Evolutionary conservation across 1,140 invertebrate genomes (phyloP).

Genomic region (Leptonema lineaticorne): DNA sequence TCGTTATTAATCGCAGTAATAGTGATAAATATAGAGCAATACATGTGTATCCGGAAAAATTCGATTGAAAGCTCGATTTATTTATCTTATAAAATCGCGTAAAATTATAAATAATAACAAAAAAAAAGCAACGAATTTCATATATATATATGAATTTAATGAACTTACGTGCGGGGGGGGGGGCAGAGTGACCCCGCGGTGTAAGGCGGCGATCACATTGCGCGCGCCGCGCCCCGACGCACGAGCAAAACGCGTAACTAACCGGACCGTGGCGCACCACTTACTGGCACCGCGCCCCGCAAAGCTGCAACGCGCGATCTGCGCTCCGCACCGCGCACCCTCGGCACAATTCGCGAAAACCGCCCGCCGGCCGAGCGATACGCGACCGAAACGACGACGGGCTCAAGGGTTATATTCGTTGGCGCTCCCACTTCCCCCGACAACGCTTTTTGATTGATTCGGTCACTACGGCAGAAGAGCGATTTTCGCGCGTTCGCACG

Average conservation of each 20-base stretch:
- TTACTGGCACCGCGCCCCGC: constrained; percentile 12
- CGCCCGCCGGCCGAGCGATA: not conserved
- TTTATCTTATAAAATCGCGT: too few species aligned
- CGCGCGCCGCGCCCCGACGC: not conserved
- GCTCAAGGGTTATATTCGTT: not conserved
- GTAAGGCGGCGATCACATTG: not conserved
- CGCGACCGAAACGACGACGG: not conserved
- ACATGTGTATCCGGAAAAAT: too few species aligned
- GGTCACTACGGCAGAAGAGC: not conserved
- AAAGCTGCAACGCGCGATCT: not conserved
- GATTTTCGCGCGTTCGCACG: not conserved
- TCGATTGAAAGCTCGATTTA: too few species aligned
- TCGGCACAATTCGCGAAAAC: not conserved
- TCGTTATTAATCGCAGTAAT: too few species aligned
- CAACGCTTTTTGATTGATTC: not conserved
- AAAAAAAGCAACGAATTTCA: too few species aligned
- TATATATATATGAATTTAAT: too few species aligned
- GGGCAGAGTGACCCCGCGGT: not conserved
- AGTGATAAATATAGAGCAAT: too few species aligned
- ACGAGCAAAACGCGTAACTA: not conserved
- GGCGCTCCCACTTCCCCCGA: not conserved
- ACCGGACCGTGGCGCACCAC: not conserved
- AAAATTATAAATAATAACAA: too few species aligned
- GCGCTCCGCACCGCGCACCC: not conserved
- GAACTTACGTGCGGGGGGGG: not conserved